Conservation (phyloP, 2,797 vertebrate species). For the Peromyscus aztecus region DNA sequence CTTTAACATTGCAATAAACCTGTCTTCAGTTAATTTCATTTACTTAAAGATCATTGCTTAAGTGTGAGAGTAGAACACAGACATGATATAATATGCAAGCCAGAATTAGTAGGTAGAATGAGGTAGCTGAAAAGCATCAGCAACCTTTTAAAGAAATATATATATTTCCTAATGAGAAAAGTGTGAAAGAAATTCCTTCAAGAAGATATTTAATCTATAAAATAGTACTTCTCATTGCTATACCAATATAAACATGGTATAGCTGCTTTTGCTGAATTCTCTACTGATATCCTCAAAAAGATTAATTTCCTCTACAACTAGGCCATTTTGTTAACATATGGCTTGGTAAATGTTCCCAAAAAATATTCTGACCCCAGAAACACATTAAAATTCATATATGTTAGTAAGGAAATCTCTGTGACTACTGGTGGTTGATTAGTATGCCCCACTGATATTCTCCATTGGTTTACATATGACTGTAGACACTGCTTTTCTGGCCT, state of each 20-base stretch:
- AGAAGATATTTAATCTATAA: not conserved
- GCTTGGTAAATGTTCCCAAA: slow-evolving; percentile 48
- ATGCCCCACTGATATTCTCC: not conserved
- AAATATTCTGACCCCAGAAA: slow-evolving; percentile 27
- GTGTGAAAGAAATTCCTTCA: not conserved
- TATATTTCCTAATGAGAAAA: not conserved
- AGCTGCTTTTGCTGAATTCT: not conserved
- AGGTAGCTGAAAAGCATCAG: not conserved
- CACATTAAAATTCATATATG: slow-evolving; percentile 39
- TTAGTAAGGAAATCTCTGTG: not conserved
- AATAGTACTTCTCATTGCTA: not conserved
- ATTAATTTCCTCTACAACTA: slow-evolving; percentile 2
- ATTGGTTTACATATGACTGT: not conserved
- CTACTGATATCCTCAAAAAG: not conserved
- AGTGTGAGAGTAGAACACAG: not conserved
- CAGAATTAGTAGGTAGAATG: not conserved
- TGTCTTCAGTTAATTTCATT: slow-evolving; percentile 2
- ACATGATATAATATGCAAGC: not conserved
- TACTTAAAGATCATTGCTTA: not conserved
- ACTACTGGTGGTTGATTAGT: not conserved
- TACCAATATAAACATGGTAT: not conserved
- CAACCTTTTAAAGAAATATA: not conserved
- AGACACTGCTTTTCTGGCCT: not conserved
- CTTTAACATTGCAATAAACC: not conserved
- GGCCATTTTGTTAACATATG: slow-evolving; percentile 11